Evolutionary conservation across 2,797 vertebrate genomes (phyloP).

Genomic region (Eupleurogrammus muticus): DNA sequence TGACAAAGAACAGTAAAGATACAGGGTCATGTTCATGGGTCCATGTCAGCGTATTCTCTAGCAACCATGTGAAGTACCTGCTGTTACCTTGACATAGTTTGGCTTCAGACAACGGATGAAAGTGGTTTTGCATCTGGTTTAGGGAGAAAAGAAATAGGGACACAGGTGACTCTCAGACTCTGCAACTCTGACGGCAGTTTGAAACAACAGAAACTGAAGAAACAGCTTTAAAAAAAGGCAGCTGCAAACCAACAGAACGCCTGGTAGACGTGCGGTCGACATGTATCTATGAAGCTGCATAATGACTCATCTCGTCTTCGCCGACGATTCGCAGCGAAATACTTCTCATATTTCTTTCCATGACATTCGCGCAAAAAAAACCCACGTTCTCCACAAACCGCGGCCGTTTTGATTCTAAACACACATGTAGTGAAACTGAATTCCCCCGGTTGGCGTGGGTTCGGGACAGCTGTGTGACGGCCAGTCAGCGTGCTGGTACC

Average conservation of each 20-base stretch:
- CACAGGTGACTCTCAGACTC: conserved; percentile 4
- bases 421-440: conserved; percentile 14
- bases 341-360: conserved; percentile 17
- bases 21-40: neutral
- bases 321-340: conserved; percentile 3
- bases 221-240: neutral
- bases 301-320: neutral
- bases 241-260: neutral
- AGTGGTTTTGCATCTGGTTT: conserved; percentile 86
- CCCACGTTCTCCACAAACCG: conserved; percentile 10
- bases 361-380: conserved; percentile 16
- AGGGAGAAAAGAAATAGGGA: conserved; percentile 4
- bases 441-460: neutral
- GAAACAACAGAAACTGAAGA: neutral
- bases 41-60: neutral
- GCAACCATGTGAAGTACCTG: neutral
- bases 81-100: conserved; percentile 89
- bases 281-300: neutral
- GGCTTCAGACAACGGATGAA: conserved; percentile 92
- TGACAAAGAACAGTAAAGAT: conserved; percentile 52
- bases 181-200: neutral
- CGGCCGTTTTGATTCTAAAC: conserved; percentile 14
- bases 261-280: neutral
- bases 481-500: conserved; percentile 71
- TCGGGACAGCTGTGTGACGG: neutral